Percentiles rank a stretch among this genome's conserved stretches.
Evolutionary conservation across 1,140 invertebrate genomes (phyloP).

Genomic region (Cylas formicarius): DNA sequence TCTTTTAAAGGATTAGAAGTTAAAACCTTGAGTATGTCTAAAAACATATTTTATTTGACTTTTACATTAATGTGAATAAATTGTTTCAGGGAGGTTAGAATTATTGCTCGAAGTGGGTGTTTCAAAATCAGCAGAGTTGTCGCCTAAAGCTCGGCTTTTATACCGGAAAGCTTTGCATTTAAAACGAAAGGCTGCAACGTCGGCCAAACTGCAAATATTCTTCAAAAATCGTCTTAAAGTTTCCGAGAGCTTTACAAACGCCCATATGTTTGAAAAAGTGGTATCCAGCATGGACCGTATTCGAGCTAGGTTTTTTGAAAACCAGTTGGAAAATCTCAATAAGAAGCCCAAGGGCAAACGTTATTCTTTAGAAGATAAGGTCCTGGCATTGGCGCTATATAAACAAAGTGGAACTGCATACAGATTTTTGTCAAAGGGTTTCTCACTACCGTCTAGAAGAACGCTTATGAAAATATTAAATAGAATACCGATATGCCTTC

Average conservation of each 20-base stretch:
- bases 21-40: too few relatives aligned
- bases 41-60: too few relatives aligned
- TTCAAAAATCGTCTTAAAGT: too few relatives aligned
- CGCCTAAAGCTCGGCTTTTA: too few relatives aligned
- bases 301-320: slow-evolving; percentile 14
- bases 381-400: neutral
- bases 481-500: slow-evolving; percentile 8
- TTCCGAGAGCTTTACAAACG: neutral
- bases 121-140: too few relatives aligned
- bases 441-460: slow-evolving; percentile 3
- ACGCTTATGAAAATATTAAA: slow-evolving; percentile 11
- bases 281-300: slow-evolving; percentile 12
- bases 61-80: too few relatives aligned
- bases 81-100: too few relatives aligned
- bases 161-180: too few relatives aligned
- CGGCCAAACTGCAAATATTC: too few relatives aligned
- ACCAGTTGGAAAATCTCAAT: slow-evolving; percentile 8
- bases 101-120: too few relatives aligned
- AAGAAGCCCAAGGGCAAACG: neutral
- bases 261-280: slow-evolving; percentile 1
- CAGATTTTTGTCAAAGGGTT: neutral
- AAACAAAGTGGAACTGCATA: slow-evolving; percentile 1
- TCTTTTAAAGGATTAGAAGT: too few relatives aligned
- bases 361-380: neutral
- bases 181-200: too few relatives aligned